Evolutionary conservation across 2,113 vertebrate species (phyloP).

Genomic region (Blennius ocellaris): DNA sequence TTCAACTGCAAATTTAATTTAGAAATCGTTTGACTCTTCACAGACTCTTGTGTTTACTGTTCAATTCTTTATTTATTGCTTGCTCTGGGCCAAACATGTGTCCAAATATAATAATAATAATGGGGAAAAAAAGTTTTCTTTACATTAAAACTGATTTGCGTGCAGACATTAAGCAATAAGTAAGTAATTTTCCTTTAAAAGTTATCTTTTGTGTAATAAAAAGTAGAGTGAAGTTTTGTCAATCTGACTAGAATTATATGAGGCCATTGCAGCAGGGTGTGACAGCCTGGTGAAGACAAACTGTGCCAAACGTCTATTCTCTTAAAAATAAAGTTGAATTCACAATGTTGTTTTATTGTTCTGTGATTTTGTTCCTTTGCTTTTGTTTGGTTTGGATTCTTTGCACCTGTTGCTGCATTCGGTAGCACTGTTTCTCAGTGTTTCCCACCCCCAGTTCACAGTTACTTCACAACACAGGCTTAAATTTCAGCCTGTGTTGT

Average conservation of each 20-base stretch:
- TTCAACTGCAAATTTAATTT: too few species aligned
- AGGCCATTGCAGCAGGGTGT: slow-evolving; percentile 20
- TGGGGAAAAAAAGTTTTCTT: too few species aligned
- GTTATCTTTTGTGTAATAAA: not conserved
- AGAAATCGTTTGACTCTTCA: too few species aligned
- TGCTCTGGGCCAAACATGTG: too few species aligned
- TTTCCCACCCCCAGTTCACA: slow-evolving; percentile 26
- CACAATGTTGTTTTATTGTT: slow-evolving; percentile 3
- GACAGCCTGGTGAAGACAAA: slow-evolving; percentile 8
- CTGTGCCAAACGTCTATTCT: not conserved
- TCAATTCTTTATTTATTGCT: too few species aligned
- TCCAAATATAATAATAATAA: too few species aligned
- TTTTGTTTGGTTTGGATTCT: not conserved
- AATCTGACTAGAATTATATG: slow-evolving; percentile 3
- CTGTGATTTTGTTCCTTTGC: not conserved
- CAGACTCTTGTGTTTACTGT: too few species aligned
- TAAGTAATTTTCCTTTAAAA: not conserved
- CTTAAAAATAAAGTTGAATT: slow-evolving; percentile 11
- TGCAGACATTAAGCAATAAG: not conserved
- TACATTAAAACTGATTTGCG: not conserved
- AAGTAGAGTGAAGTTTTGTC: slow-evolving; percentile 3
- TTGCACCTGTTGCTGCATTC: slow-evolving; percentile 29
- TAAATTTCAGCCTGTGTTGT: slow-evolving; percentile 36
- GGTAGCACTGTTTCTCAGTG: not conserved
- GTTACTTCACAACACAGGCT: slow-evolving; percentile 23